These are phyloP conservation scores for Aulostomus chinensis DNA, from an alignment of 2,797 vertebrate species.

Conservation along the genomic window DNA sequence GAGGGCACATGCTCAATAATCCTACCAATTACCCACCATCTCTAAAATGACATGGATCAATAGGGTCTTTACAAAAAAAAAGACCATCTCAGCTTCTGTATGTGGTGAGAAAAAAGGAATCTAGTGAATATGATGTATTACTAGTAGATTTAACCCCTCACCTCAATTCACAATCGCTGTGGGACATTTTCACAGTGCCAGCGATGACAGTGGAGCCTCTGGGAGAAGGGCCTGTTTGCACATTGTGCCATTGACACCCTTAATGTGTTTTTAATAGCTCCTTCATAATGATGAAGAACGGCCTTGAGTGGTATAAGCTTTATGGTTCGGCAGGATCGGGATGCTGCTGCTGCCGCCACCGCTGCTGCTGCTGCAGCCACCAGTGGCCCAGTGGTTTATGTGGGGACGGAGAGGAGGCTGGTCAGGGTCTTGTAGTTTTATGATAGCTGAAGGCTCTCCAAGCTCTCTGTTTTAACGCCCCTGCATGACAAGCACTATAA, in stretches of 20 bases:
- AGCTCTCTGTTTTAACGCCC: conserved; percentile 49
- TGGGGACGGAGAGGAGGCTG: conserved; percentile 50
- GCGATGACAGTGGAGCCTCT: conserved; percentile 50
- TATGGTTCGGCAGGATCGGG: conserved; percentile 54
- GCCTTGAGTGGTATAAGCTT: conserved; percentile 64
- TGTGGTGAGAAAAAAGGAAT: conserved; percentile 13
- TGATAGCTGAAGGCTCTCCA: conserved; percentile 45
- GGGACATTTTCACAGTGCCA: conserved; percentile 40
- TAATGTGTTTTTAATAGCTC: conserved; percentile 82
- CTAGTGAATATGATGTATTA: conserved; percentile 47
- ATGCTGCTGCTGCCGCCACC: conserved; percentile 26
- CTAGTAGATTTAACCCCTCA: conserved; percentile 64
- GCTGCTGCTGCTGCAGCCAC: no score
- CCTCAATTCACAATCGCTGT: conserved; percentile 50
- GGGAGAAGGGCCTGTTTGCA: conserved; percentile 59
- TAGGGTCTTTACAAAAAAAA: conserved; percentile 31
- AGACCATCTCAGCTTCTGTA: conserved; percentile 12
- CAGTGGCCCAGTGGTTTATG: conserved; percentile 68
- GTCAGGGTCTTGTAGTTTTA: conserved; percentile 70
- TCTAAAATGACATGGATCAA: conserved; percentile 42
- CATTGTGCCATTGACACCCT: conserved; percentile 51
- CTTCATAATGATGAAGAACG: conserved; percentile 78
- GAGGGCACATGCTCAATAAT: conserved; percentile 40
- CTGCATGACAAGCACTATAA: conserved; percentile 42
- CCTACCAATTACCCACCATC: conserved; percentile 28